These are phyloP conservation scores for Trochalopteron elliotii DNA, from an alignment of 2,113 vertebrate genomes.

Conservation along the genomic window DNA sequence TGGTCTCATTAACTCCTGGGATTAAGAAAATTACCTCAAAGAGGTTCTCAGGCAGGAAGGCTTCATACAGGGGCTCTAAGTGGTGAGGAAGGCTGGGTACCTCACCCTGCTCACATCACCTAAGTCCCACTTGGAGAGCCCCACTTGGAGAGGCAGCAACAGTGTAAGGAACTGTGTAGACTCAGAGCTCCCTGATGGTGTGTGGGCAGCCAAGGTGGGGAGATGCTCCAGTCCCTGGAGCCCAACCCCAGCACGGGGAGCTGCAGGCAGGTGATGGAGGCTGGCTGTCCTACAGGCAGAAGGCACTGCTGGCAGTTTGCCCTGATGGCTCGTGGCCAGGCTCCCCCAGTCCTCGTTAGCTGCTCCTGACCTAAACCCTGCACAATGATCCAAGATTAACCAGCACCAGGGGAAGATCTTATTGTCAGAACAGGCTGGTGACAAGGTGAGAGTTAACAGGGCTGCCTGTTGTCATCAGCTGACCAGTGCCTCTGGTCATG, in stretches of 20 bases:
- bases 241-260: rapidly evolving
- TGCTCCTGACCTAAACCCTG: not conserved
- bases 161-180: not conserved
- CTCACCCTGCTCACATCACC: not conserved
- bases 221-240: not conserved
- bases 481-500: not conserved
- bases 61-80: not conserved
- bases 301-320: not conserved
- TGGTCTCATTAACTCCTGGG: not conserved
- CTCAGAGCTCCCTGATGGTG: not conserved
- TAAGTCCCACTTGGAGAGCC: not conserved
- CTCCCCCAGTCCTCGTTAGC: not conserved
- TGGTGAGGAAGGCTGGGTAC: not conserved
- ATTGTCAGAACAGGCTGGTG: not conserved
- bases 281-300: rapidly evolving
- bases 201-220: rapidly evolving
- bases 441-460: not conserved
- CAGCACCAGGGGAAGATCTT: not conserved
- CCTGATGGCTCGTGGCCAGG: not conserved
- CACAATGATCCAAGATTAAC: not conserved
- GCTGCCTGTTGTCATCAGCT: not conserved
- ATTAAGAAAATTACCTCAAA: not conserved
- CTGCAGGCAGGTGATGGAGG: not conserved
- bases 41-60: not conserved
- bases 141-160: not conserved